A percentile compares a stretch with the other conserved stretches of the same genome.
phyloP scores from a whole-genome alignment of 2,113 vertebrate species.

The Amphilophus citrinellus region DNA sequence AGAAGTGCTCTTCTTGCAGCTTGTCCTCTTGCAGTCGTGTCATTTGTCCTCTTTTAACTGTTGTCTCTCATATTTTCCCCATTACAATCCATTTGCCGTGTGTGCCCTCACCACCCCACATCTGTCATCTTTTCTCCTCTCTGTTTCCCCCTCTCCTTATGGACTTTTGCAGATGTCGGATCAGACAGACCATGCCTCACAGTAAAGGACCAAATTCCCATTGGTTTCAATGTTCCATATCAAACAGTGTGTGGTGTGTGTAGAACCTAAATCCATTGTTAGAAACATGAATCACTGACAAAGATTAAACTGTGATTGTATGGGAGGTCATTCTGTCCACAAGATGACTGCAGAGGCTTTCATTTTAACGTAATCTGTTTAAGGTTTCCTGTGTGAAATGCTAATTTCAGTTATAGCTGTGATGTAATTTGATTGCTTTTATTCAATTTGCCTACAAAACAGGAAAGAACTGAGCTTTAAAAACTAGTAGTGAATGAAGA shows the following conservation, averaged over 20 bases:
- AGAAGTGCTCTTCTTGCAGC: slow-evolving; percentile 13
- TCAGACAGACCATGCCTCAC: slow-evolving; percentile 52
- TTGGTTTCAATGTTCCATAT: slow-evolving; percentile 43
- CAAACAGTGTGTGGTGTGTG: slow-evolving; percentile 26
- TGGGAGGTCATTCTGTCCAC: slow-evolving; percentile 31
- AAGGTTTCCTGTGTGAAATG: not conserved
- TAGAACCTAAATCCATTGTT: slow-evolving; percentile 16
- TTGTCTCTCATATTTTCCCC: not conserved
- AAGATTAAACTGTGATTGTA: slow-evolving; percentile 21
- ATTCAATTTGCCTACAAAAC: not conserved
- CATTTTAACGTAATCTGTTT: slow-evolving; percentile 29
- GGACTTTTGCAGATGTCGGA: slow-evolving; percentile 55
- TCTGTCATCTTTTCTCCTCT: slow-evolving; percentile 9
- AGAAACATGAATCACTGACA: slow-evolving; percentile 36
- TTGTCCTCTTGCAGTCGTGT: not conserved
- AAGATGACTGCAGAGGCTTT: slow-evolving; percentile 5
- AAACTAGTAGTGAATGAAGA: not conserved
- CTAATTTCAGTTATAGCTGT: not conserved
- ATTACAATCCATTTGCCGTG: slow-evolving; percentile 4
- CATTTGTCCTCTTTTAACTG: not conserved
- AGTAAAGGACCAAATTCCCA: slow-evolving; percentile 44
- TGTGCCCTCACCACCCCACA: not conserved
- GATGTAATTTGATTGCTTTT: not conserved
- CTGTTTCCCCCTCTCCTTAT: not conserved
- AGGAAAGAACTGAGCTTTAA: not conserved